These are phyloP conservation scores for Phortica variegata DNA, from an alignment of 1,140 invertebrate genomes.

Conservation along the genomic window DNA sequence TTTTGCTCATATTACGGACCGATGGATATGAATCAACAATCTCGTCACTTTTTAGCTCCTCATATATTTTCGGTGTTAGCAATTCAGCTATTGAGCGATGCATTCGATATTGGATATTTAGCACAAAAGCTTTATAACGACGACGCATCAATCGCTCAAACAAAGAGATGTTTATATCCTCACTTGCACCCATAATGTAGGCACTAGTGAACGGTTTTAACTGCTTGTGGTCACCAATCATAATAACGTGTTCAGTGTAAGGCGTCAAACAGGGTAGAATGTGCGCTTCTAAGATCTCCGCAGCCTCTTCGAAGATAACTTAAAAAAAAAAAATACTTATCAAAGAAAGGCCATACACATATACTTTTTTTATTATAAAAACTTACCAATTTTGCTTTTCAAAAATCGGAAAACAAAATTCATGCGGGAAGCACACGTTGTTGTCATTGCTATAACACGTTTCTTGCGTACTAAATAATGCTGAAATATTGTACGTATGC, in stretches of 20 bases:
- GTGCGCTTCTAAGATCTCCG: conserved; percentile 79
- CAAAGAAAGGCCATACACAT: no score
- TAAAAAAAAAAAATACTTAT: no score
- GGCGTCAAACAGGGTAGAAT: conserved; percentile 71
- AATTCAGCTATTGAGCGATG: conserved; percentile 65
- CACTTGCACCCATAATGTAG: conserved; percentile 63
- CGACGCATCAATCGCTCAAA: conserved; percentile 72
- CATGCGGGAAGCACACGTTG: conserved; percentile 71
- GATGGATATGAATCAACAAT: conserved; percentile 59
- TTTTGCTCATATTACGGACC: conserved; percentile 60
- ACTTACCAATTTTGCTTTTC: conserved; percentile 65
- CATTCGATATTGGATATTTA: conserved; percentile 69
- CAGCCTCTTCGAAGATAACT: conserved; percentile 86
- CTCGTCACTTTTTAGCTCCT: conserved; percentile 60
- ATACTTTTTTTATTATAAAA: no score
- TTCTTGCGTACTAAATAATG: conserved; percentile 31
- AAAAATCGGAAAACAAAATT: conserved; percentile 65
- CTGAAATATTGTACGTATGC: conserved; percentile 36
- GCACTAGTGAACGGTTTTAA: conserved; percentile 67
- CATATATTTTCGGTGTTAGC: conserved; percentile 65
- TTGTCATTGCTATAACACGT: conserved; percentile 74
- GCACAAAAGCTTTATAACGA: conserved; percentile 59
- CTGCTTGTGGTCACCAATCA: conserved; percentile 82
- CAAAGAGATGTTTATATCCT: conserved; percentile 69
- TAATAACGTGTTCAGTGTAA: conserved; percentile 75